Evolutionary conservation across 1,140 invertebrate species (phyloP).

Genomic region (Nymphalis io): DNA sequence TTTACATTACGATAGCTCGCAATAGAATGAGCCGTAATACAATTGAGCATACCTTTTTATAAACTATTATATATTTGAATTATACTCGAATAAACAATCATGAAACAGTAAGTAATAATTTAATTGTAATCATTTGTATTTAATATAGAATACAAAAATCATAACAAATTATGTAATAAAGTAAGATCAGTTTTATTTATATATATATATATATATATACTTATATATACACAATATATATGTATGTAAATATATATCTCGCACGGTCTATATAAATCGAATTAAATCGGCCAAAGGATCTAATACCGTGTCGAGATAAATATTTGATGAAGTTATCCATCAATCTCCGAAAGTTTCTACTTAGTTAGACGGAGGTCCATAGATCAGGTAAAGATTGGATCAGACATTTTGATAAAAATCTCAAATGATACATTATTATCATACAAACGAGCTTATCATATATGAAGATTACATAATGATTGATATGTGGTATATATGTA

Average conservation of each 20-base stretch:
- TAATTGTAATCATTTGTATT: no score
- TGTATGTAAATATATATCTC: neutral
- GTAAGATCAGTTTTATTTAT: no score
- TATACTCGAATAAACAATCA: no score
- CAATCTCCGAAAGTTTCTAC: conserved; percentile 6
- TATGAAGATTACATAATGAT: neutral
- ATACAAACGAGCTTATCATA: neutral
- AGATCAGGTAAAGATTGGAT: conserved; percentile 6
- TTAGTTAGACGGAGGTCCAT: conserved; percentile 8
- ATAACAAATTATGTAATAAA: no score
- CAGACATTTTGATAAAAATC: conserved; percentile 7
- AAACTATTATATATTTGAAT: no score
- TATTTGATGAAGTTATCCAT: conserved; percentile 14
- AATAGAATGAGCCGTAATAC: no score
- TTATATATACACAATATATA: neutral
- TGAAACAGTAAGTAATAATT: conserved; percentile 6
- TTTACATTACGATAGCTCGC: no score
- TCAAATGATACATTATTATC: neutral
- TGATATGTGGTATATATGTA: neutral
- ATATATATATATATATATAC: no score
- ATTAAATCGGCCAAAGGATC: neutral
- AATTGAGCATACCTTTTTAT: no score
- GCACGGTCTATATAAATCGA: neutral
- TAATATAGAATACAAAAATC: no score
- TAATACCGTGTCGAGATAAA: neutral